phyloP scores from a whole-genome alignment of 2,797 vertebrate species.

The Pipistrellus nathusii region DNA sequence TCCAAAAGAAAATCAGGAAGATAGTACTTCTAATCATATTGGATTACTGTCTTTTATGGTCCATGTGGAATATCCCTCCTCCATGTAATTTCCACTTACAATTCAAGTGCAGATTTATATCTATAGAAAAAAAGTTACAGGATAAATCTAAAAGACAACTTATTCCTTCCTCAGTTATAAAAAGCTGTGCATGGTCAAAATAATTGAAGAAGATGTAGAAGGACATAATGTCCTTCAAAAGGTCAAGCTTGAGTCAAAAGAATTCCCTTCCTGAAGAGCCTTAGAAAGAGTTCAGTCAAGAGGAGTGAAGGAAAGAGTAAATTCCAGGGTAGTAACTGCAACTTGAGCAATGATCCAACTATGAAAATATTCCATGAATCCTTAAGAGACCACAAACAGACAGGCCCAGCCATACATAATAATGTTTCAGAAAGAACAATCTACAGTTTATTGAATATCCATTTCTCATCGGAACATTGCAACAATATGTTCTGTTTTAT shows the following conservation, averaged over 20 bases:
- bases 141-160: not conserved
- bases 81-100: not conserved
- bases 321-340: constrained; percentile 34
- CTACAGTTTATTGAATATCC: constrained; percentile 5
- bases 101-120: constrained; percentile 34
- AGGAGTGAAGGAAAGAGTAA: not conserved
- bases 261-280: not conserved
- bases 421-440: constrained; percentile 34
- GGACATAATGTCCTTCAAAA: constrained; percentile 34
- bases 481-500: constrained; percentile 9
- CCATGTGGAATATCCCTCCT: not conserved
- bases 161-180: not conserved
- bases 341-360: constrained; percentile 47
- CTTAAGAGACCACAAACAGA: constrained; percentile 49
- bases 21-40: not conserved
- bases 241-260: not conserved
- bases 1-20: not conserved
- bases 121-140: not conserved
- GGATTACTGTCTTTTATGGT: not conserved
- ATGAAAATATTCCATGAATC: constrained; percentile 45
- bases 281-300: not conserved
- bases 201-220: constrained; percentile 15
- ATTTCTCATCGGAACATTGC: constrained; percentile 22
- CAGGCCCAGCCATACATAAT: not conserved
- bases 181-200: not conserved